phyloP scores from a whole-genome alignment of 2,797 vertebrate species.

The Pseudomugil tenellus region DNA sequence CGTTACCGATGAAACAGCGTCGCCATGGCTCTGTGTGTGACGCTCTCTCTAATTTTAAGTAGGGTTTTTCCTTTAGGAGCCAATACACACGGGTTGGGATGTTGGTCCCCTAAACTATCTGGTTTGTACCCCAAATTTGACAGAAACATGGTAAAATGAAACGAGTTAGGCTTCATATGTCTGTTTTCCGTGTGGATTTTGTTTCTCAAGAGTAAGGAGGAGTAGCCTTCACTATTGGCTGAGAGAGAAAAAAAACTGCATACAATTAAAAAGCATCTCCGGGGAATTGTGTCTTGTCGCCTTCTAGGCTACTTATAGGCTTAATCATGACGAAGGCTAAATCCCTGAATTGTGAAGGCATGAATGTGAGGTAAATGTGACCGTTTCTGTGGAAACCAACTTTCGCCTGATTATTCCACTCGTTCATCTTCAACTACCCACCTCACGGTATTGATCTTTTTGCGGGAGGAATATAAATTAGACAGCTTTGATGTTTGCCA shows the following conservation, averaged over 20 bases:
- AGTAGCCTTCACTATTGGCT: no score
- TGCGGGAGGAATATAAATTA: slow-evolving; percentile 36
- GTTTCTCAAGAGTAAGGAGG: not conserved
- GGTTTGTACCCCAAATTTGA: no score
- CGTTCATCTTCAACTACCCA: slow-evolving; percentile 20
- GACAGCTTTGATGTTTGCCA: slow-evolving; percentile 10
- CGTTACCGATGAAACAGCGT: slow-evolving; percentile 4
- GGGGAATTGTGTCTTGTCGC: not conserved
- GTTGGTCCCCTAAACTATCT: no score
- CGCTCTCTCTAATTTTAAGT: slow-evolving; percentile 2
- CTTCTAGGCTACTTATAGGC: no score
- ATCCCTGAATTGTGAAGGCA: slow-evolving; percentile 51
- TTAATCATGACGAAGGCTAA: slow-evolving; percentile 13
- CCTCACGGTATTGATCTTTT: slow-evolving; percentile 17
- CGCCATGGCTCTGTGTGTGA: slow-evolving; percentile 3
- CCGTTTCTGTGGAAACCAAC: slow-evolving; percentile 84
- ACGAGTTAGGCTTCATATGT: not conserved
- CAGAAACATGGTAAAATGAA: not conserved
- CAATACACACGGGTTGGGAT: not conserved
- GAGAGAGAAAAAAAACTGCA: not conserved
- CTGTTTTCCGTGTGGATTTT: not conserved
- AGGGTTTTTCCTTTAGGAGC: slow-evolving; percentile 5
- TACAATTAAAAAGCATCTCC: not conserved
- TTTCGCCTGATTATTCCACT: slow-evolving; percentile 54
- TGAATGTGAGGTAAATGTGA: slow-evolving; percentile 54